phyloP scores from a whole-genome alignment of 2,888 invertebrate genomes.

The Chaitophorus viminalis region DNA sequence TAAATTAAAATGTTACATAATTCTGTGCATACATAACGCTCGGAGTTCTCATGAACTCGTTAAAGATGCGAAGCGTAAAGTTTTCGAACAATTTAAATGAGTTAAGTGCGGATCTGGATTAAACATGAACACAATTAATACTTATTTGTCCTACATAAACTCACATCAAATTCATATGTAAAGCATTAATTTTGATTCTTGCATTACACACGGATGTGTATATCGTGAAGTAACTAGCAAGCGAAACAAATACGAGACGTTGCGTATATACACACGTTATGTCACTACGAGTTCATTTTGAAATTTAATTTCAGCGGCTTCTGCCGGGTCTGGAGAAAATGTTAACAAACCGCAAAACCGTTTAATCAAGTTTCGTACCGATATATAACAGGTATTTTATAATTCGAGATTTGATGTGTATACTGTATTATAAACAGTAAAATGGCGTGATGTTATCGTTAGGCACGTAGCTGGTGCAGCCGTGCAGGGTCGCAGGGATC shows the following conservation, averaged over 20 bases:
- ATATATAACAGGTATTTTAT: too few relatives aligned
- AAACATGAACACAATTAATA: conserved; percentile 46
- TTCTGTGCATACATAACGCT: background rate
- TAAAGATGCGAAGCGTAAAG: conserved; percentile 17
- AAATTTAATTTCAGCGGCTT: background rate
- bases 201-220: background rate
- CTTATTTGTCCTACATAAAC: conserved; percentile 4
- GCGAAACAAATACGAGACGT: background rate
- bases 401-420: too few relatives aligned
- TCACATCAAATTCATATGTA: background rate
- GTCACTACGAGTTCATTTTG: background rate
- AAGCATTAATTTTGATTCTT: conserved; percentile 39
- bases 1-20: background rate
- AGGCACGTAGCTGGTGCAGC: too few relatives aligned
- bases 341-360: background rate
- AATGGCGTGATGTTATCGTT: too few relatives aligned
- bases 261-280: background rate
- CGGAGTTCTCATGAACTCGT: background rate
- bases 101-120: conserved; percentile 52
- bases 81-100: conserved; percentile 36
- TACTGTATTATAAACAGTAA: too few relatives aligned
- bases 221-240: background rate
- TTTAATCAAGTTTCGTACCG: background rate
- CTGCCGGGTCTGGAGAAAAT: background rate
- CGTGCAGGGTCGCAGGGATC: too few relatives aligned